These are phyloP conservation scores for Theropithecus gelada DNA, from an alignment of 2,113 vertebrate species.

Conservation along the genomic window DNA sequence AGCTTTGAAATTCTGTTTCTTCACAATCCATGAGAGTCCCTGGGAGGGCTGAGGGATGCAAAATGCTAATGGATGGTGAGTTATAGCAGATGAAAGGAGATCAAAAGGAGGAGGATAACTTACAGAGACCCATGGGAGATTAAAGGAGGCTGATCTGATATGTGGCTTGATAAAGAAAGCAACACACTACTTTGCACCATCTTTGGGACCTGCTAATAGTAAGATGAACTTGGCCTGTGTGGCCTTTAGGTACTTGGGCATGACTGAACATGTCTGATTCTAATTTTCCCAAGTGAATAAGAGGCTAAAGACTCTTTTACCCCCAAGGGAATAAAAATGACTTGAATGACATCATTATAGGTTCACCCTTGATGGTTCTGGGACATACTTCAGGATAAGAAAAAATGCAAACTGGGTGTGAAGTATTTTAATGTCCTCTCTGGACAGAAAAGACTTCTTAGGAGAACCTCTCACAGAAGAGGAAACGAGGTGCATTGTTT, in stretches of 20 bases:
- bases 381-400: conserved; percentile 32
- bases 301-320: not conserved
- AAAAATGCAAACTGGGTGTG: conserved; percentile 6
- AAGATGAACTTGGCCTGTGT: not conserved
- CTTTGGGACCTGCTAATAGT: not conserved
- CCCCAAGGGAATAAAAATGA: not conserved
- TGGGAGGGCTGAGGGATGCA: not conserved
- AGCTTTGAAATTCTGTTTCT: not conserved
- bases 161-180: not conserved
- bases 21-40: not conserved
- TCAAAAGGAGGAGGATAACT: not conserved
- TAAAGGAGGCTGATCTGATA: not conserved
- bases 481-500: conserved; percentile 49
- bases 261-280: not conserved
- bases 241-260: not conserved
- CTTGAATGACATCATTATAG: not conserved
- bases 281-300: not conserved
- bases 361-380: not conserved
- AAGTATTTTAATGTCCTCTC: conserved; percentile 19
- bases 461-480: conserved; percentile 13
- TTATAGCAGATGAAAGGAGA: not conserved
- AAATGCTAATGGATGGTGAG: not conserved
- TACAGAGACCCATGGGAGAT: not conserved
- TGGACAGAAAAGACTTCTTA: conserved; percentile 31
- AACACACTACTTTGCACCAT: not conserved